phyloP scores from a whole-genome alignment of 1,140 invertebrate genomes.

The Phymastichus coffea region DNA sequence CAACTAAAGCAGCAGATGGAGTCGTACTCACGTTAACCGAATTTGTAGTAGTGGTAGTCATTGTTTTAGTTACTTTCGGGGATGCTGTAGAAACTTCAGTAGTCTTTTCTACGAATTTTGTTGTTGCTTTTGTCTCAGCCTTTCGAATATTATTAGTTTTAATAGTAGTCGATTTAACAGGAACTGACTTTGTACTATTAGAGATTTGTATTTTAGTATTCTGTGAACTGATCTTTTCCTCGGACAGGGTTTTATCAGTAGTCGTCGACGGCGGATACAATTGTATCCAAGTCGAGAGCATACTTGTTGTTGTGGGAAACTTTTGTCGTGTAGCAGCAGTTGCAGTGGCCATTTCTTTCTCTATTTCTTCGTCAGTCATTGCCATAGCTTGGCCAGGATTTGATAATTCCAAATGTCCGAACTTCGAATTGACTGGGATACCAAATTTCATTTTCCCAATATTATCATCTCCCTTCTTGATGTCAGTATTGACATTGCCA shows the following conservation, averaged over 20 bases:
- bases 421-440: slow-evolving; percentile 52
- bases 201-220: slow-evolving; percentile 22
- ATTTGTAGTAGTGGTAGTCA: slow-evolving; percentile 32
- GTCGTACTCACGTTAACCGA: slow-evolving; percentile 29
- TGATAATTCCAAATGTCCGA: slow-evolving; percentile 48
- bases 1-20: slow-evolving; percentile 25
- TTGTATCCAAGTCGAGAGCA: slow-evolving; percentile 76
- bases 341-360: slow-evolving; percentile 42
- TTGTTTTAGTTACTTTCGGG: slow-evolving; percentile 19
- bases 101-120: slow-evolving; percentile 28
- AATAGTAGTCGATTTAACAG: slow-evolving; percentile 10
- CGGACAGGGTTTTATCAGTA: slow-evolving; percentile 35
- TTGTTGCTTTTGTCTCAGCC: slow-evolving; percentile 19
- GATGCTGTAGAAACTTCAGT: slow-evolving; percentile 6
- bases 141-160: slow-evolving; percentile 16
- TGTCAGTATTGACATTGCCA: neutral
- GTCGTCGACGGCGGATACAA: slow-evolving; percentile 61
- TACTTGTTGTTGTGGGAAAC: slow-evolving; percentile 64
- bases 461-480: slow-evolving; percentile 6
- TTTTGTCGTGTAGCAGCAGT: slow-evolving; percentile 43
- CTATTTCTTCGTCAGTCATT: slow-evolving; percentile 52
- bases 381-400: slow-evolving; percentile 55
- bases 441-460: slow-evolving; percentile 37
- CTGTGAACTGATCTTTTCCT: too few relatives aligned
- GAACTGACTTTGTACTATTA: slow-evolving; percentile 36